A percentile compares a stretch with the other conserved stretches of the same genome.
phyloP scores from a whole-genome alignment of 2,888 invertebrate species.

The Agonopterix arenella region DNA sequence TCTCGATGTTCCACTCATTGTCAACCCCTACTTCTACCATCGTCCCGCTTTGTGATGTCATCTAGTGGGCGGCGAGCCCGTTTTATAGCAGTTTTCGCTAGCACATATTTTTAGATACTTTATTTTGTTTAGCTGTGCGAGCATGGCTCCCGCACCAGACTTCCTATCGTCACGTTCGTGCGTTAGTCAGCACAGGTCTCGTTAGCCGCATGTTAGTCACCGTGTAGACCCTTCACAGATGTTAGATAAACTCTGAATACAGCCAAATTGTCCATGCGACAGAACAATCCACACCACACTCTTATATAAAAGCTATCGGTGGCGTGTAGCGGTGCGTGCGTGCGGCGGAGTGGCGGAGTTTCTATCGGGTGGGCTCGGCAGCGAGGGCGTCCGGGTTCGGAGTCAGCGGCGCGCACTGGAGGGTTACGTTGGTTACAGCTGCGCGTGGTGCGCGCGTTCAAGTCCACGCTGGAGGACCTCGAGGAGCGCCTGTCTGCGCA shows the following conservation, averaged over 20 bases:
- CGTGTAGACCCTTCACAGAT: constrained; percentile 14
- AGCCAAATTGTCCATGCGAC: constrained; percentile 26
- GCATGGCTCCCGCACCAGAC: constrained; percentile 34
- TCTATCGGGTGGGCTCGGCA: constrained; percentile 11
- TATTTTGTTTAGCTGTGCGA: constrained; percentile 28
- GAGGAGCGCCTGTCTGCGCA: constrained; percentile 99
- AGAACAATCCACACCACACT: constrained; percentile 68
- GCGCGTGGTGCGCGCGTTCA: constrained; percentile 99
- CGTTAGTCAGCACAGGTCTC: constrained; percentile 10
- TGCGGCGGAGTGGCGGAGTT: constrained; percentile 2
- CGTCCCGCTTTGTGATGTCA: constrained; percentile 37
- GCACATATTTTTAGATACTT: constrained; percentile 27
- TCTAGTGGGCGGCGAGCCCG: constrained; percentile 30
- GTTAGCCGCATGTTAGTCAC: constrained; percentile 38
- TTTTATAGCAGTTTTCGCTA: constrained; percentile 31
- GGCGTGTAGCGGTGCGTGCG: constrained; percentile 15
- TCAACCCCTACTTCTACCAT: constrained; percentile 10
- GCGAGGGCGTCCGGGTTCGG: constrained; percentile 20
- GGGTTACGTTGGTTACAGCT: constrained; percentile 88
- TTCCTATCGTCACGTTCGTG: constrained; percentile 6
- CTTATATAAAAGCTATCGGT: constrained; percentile 28
- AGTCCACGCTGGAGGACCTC: constrained; percentile 99
- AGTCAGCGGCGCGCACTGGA: constrained; percentile 23
- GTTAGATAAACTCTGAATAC: constrained; percentile 51
- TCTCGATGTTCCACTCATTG: constrained; percentile 14